These are phyloP conservation scores for Erinaceus europaeus DNA, from an alignment of 2,113 vertebrate genomes.

Conservation along the genomic window DNA sequence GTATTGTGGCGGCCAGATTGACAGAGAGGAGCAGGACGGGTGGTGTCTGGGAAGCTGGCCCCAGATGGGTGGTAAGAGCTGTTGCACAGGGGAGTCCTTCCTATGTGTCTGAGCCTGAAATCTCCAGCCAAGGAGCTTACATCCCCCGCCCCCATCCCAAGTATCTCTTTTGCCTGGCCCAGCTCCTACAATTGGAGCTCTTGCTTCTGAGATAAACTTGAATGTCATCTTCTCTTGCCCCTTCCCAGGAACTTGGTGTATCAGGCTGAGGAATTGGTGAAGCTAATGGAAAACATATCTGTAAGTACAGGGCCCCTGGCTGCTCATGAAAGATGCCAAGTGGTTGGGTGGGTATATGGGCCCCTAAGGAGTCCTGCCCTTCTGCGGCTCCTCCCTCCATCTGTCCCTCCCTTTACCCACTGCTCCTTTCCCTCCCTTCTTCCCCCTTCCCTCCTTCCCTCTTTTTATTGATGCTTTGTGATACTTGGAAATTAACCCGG, in stretches of 20 bases:
- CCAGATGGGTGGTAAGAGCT: neutral
- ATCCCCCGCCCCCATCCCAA: neutral
- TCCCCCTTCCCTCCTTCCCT: too few species aligned
- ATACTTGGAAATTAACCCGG: too few species aligned
- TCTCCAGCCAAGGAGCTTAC: fast-evolving
- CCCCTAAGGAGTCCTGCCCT: neutral
- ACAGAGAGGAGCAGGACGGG: neutral
- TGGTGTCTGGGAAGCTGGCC: neutral
- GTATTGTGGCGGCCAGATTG: constrained; percentile 30
- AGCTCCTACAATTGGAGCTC: neutral
- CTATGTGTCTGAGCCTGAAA: fast-evolving
- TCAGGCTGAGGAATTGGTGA: constrained; percentile 85
- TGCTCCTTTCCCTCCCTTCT: too few species aligned
- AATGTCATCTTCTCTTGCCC: neutral
- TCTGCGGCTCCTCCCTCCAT: neutral
- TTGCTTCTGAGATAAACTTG: neutral
- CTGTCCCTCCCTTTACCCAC: too few species aligned
- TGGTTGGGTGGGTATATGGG: neutral
- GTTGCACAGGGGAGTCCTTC: fast-evolving
- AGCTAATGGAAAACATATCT: constrained; percentile 83
- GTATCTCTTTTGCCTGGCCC: neutral
- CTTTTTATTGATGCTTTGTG: too few species aligned
- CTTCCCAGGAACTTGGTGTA: constrained; percentile 84
- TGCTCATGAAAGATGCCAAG: neutral
- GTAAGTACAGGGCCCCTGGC: constrained; percentile 80